Base-by-base conservation (phyloP, 2,113 vertebrate species). In the Ailurus styani region DNA sequence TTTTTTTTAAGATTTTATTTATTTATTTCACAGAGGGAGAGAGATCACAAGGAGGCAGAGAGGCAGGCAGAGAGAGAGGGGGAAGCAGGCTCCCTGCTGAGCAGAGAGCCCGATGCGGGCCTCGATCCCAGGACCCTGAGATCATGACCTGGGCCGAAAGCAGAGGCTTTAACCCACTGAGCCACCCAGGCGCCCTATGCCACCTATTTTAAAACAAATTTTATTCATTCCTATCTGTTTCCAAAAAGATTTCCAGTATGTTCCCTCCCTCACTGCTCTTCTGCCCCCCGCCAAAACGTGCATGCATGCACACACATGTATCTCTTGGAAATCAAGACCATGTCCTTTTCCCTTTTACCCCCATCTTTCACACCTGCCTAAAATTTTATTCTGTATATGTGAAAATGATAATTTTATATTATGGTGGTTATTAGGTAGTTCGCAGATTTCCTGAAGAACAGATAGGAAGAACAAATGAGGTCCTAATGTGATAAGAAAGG, bases 321-420 rank as follows among this genome's bases (percentile, higher is more conserved):
- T 0, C 6, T 87, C 7, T 54, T 83, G 31, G 34, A 84, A 62
- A 34, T 78, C 57, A 77, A 37, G 68, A 70, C 45, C 50, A 31
- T 55, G 6, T 82, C 31, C 96, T 60, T 72, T 9, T 11, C 42
- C 23, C 42, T 79, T 97, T 83, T 84, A 90, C 6, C 14, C 57
- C 50, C 15, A 6, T 72, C n/a, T 90, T 90, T 93, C 42, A 54
- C 9, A 88, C 34, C 50, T 97, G 77, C 27, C 23, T 93, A 54
- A 97, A 95, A 68, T 84, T 79, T 29, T 93, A 62, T 73, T 95
- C 25, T 95, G 42, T 93, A 15, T 96, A 40, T 27, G n/a, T 96
- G 54, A 91, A 82, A 60, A 31, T 54, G n/a, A 54, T 78, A 89
- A 40, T 85, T 97, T n/a, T 7, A 25, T 90, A 94, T 70, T 52